Evolutionary conservation across 92 coral and sea anemone genomes (phyloP).

Genomic region (Ricordea florida): DNA sequence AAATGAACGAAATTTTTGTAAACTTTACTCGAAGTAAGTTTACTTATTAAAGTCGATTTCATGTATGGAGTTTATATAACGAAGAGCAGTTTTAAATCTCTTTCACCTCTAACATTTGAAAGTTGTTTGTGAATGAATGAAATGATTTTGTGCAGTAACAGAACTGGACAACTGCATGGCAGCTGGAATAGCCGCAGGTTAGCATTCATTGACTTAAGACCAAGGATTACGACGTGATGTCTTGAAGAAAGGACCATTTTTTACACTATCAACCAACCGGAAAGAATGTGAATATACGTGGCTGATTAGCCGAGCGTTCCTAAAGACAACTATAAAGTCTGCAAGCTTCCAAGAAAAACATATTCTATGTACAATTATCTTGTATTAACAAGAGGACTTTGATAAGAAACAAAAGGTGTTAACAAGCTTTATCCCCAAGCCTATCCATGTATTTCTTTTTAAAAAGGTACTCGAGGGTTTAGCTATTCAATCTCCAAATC

Average conservation of each 20-base stretch:
- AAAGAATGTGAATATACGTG: background rate
- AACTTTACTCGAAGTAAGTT: no score
- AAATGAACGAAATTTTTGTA: no score
- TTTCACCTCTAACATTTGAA: no score
- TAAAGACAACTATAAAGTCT: background rate
- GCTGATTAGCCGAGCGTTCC: background rate
- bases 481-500: background rate
- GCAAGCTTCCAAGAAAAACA: no score
- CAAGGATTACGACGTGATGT: background rate
- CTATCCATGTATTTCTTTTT: conserved; percentile 15
- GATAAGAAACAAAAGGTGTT: conserved; percentile 17
- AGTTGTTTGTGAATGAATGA: no score
- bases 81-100: no score
- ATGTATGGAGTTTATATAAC: no score
- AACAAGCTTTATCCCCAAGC: conserved; percentile 5
- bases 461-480: background rate
- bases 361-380: background rate
- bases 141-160: no score
- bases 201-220: background rate
- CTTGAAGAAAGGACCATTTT: conserved; percentile 15
- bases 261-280: conserved; percentile 6
- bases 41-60: no score
- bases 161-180: background rate
- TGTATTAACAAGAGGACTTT: conserved; percentile 16
- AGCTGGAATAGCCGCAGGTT: conserved; percentile 9